Conservation (phyloP, 2,113 vertebrate species). For the Corythornis vintsioides region DNA sequence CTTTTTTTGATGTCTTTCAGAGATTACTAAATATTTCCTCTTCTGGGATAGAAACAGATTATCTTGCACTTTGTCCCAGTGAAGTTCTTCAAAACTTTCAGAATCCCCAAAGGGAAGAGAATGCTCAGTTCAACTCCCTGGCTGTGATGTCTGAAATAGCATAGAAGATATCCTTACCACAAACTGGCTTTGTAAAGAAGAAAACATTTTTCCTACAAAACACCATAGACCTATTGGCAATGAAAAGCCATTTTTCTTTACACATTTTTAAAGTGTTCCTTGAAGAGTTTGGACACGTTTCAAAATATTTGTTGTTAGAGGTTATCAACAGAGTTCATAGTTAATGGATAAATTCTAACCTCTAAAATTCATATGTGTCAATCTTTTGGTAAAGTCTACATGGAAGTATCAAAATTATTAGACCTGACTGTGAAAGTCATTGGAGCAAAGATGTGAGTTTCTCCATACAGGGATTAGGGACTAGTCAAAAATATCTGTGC, state of each 20-base stretch:
- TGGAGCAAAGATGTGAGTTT: too few species aligned
- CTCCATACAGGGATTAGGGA: too few species aligned
- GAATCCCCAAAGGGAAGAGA: neutral
- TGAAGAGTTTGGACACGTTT: neutral
- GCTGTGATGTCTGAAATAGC: neutral
- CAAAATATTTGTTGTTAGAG: neutral
- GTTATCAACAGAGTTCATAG: neutral
- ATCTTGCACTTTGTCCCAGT: neutral
- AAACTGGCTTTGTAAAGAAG: neutral
- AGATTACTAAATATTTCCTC: neutral
- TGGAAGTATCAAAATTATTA: neutral
- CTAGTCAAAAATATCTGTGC: too few species aligned
- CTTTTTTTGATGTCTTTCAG: neutral
- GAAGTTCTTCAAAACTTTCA: neutral
- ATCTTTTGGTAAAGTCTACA: neutral
- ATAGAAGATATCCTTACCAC: neutral
- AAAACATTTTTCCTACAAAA: neutral
- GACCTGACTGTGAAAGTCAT: neutral
- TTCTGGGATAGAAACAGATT: neutral
- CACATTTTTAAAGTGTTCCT: neutral
- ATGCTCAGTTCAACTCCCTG: neutral
- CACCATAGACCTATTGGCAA: neutral
- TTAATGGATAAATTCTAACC: neutral
- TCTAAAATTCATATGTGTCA: neutral
- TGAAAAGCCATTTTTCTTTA: neutral